These are phyloP conservation scores for Mesoclemmys tuberculata DNA, from an alignment of 2,113 vertebrate genomes.

Conservation along the genomic window DNA sequence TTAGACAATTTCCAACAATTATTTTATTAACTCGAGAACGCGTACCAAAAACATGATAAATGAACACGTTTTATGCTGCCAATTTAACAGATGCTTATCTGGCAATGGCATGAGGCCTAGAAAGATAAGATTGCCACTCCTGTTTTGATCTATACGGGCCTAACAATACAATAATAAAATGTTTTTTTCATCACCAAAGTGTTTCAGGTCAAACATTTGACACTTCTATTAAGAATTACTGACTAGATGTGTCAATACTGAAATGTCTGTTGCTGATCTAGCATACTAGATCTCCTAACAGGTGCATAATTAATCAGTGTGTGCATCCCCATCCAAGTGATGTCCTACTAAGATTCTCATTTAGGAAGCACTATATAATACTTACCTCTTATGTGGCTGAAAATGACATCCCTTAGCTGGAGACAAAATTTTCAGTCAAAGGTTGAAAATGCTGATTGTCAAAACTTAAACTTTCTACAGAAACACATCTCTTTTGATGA, in stretches of 20 bases:
- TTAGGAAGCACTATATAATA: neutral
- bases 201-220: neutral
- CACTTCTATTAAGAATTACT: neutral
- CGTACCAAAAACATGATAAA: neutral
- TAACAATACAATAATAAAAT: neutral
- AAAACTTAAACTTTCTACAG: neutral
- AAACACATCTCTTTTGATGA: neutral
- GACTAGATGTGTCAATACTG: neutral
- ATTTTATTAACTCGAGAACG: neutral
- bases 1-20: slow-evolving; percentile 6
- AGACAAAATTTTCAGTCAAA: neutral
- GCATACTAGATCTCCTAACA: neutral
- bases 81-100: neutral
- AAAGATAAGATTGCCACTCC: neutral
- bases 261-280: slow-evolving; percentile 20
- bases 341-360: neutral
- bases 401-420: no score
- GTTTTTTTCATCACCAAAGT: neutral
- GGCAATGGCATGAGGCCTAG: neutral
- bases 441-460: neutral
- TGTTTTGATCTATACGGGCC: neutral
- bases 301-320: neutral
- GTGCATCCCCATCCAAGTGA: neutral
- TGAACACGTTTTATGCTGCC: neutral
- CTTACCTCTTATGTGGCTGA: neutral